These are phyloP conservation scores for Coranthus polyacanthus DNA, from an alignment of 2,797 vertebrate genomes.

Conservation along the genomic window DNA sequence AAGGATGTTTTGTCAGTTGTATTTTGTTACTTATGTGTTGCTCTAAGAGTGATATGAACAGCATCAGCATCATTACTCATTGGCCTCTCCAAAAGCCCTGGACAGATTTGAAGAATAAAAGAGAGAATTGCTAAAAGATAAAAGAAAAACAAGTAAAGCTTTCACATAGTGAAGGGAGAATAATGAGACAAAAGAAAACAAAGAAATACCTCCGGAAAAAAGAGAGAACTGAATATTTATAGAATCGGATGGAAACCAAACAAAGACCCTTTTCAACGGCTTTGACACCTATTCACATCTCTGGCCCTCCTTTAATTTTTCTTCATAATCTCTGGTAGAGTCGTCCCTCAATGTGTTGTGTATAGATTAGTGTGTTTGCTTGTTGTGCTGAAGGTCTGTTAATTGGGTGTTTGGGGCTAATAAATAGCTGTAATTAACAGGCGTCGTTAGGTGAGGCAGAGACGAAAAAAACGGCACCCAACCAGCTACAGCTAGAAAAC, in stretches of 20 bases:
- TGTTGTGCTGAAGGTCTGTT: constrained; percentile 74
- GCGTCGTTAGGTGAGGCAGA: constrained; percentile 50
- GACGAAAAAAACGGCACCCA: constrained; percentile 36
- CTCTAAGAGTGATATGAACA: constrained; percentile 24
- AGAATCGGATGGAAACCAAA: constrained; percentile 29
- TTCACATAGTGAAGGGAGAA: constrained; percentile 31
- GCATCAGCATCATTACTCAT: constrained; percentile 60
- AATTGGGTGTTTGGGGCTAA: constrained; percentile 79
- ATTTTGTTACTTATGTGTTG: neutral
- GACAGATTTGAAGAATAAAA: constrained; percentile 51
- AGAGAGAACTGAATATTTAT: constrained; percentile 62
- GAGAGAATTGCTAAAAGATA: constrained; percentile 43
- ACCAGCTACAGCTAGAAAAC: constrained; percentile 24
- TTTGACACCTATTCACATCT: constrained; percentile 68
- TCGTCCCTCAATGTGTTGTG: constrained; percentile 72
- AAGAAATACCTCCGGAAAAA: constrained; percentile 47
- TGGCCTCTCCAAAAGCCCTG: constrained; percentile 31
- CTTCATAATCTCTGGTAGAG: constrained; percentile 61
- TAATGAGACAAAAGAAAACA: constrained; percentile 64
- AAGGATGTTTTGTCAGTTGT: constrained; percentile 8
- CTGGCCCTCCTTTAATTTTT: constrained; percentile 60
- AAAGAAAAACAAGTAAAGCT: constrained; percentile 17
- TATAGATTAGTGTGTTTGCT: constrained; percentile 79
- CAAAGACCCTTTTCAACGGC: constrained; percentile 56
- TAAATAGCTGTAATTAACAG: constrained; percentile 82